Percentiles rank a stretch among this genome's conserved stretches.
phyloP scores from a whole-genome alignment of 2,888 invertebrate species.

The Drosophila helvetica region DNA sequence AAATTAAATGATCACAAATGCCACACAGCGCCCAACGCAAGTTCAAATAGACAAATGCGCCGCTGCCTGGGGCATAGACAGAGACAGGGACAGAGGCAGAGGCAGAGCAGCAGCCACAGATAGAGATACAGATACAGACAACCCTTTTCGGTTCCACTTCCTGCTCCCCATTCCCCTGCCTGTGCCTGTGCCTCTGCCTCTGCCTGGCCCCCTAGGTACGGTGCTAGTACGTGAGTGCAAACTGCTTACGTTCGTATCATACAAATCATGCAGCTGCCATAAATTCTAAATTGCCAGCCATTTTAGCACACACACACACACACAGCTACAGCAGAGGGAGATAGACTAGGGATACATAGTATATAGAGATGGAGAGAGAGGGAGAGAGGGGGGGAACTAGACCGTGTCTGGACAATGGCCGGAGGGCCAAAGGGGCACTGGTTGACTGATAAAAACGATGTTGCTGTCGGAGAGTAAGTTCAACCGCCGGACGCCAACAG shows the following conservation, averaged over 20 bases:
- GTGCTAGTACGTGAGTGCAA: constrained; percentile 73
- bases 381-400: constrained; percentile 43
- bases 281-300: constrained; percentile 81
- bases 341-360: neutral
- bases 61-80: constrained; percentile 39
- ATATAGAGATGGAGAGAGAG: constrained; percentile 6
- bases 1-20: constrained; percentile 80
- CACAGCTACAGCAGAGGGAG: constrained; percentile 28
- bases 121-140: constrained; percentile 16
- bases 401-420: constrained; percentile 50
- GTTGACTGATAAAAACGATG: constrained; percentile 76
- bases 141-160: constrained; percentile 54
- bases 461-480: constrained; percentile 56
- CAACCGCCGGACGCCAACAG: constrained; percentile 36
- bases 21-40: constrained; percentile 44
- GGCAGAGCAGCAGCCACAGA: neutral
- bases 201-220: constrained; percentile 19
- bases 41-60: constrained; percentile 65
- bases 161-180: constrained; percentile 39
- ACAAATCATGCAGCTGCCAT: constrained; percentile 81
- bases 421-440: constrained; percentile 50
- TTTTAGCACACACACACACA: constrained; percentile 64
- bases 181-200: no score
- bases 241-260: constrained; percentile 78
- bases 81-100: constrained; percentile 18